Evolutionary conservation across 2,113 vertebrate genomes (phyloP).

Genomic region (Semicossyphus pulcher): DNA sequence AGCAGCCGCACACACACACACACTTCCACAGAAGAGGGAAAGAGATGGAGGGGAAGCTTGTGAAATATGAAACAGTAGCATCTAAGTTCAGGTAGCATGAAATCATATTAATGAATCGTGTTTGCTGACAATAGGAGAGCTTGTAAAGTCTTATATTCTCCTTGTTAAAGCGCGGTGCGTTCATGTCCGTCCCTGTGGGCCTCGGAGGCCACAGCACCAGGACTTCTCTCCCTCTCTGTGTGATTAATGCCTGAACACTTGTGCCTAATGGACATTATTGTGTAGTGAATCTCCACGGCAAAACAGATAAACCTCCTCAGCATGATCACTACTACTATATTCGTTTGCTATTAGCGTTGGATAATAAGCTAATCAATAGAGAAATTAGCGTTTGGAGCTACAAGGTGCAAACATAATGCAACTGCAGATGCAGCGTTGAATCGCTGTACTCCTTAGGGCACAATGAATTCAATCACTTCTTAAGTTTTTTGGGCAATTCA

Average conservation of each 20-base stretch:
- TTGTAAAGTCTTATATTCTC: conserved; percentile 11
- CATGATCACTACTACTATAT: conserved; percentile 27
- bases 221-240: conserved; percentile 41
- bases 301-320: conserved; percentile 37
- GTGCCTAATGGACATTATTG: conserved; percentile 80
- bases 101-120: conserved; percentile 56
- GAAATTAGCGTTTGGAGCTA: conserved; percentile 56
- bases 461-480: conserved; percentile 35
- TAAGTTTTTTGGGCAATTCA: conserved; percentile 15
- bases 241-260: conserved; percentile 80
- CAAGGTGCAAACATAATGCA: conserved; percentile 16
- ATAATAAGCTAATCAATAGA: conserved; percentile 70
- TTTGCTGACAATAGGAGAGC: conserved; percentile 19
- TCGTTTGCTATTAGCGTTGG: conserved; percentile 44
- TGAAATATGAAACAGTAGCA: conserved; percentile 66
- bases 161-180: conserved; percentile 28
- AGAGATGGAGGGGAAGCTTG: conserved; percentile 53
- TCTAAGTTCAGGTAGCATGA: conserved; percentile 67
- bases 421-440: conserved; percentile 43
- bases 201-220: conserved; percentile 47
- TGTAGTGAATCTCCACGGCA: conserved; percentile 48
- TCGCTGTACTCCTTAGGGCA: conserved; percentile 8
- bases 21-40: conserved; percentile 28
- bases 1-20: conserved; percentile 47
- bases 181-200: conserved; percentile 40